These are phyloP conservation scores for Numida meleagris DNA, from an alignment of 2,113 vertebrate species.

Conservation along the genomic window DNA sequence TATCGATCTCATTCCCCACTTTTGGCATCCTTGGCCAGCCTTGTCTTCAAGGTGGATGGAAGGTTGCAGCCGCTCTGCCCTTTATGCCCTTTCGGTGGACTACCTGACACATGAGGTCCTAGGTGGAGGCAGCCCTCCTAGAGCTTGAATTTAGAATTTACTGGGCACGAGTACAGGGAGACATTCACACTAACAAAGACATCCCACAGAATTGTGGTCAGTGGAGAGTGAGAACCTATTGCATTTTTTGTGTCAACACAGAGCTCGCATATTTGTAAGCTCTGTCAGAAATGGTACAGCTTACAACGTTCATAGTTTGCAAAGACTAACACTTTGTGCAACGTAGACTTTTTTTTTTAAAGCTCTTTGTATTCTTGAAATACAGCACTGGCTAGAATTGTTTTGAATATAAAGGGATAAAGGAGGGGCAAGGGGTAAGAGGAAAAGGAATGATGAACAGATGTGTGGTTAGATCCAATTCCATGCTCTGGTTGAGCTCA, in stretches of 20 bases:
- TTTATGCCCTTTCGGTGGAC: neutral
- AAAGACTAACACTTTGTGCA: neutral
- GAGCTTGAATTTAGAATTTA: neutral
- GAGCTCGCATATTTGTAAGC: neutral
- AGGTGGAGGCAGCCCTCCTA: neutral
- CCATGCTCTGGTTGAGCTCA: neutral
- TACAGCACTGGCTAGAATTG: neutral
- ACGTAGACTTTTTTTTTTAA: neutral
- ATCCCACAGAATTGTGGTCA: neutral
- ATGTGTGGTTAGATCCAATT: neutral
- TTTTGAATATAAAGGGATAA: neutral
- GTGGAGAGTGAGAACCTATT: neutral
- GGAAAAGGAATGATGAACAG: neutral
- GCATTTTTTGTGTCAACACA: neutral
- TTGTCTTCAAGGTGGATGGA: neutral
- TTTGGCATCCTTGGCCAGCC: neutral
- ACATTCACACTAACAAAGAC: neutral
- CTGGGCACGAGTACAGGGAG: neutral
- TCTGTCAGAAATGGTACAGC: neutral
- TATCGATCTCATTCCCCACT: neutral
- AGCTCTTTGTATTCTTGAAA: neutral
- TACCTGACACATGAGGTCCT: neutral
- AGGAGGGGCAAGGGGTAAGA: neutral
- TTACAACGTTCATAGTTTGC: neutral
- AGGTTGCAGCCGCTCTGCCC: neutral